Conservation (phyloP, 2,797 vertebrate species). For the Danio choprae region DNA sequence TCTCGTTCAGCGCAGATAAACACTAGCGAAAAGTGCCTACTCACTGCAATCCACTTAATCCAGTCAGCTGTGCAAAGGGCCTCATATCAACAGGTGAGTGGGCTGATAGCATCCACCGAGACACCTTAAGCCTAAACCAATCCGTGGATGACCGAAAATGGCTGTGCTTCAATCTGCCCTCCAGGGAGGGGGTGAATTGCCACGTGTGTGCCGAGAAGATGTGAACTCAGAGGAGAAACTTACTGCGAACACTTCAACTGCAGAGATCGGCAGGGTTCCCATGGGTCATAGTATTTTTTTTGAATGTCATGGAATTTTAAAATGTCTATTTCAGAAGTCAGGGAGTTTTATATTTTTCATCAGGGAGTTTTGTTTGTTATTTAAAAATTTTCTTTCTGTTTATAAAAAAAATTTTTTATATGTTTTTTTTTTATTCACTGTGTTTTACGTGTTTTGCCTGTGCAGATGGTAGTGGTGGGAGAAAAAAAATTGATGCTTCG, state of each 20-base stretch:
- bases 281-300: too few relatives aligned
- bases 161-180: slow-evolving; percentile 40
- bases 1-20: slow-evolving; percentile 60
- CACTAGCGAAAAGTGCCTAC: slow-evolving; percentile 60
- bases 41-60: slow-evolving; percentile 68
- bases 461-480: too few relatives aligned
- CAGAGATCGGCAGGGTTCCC: slow-evolving; percentile 3
- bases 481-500: too few relatives aligned
- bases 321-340: too few relatives aligned
- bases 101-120: slow-evolving; percentile 63
- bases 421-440: too few relatives aligned
- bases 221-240: slow-evolving; percentile 34
- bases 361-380: too few relatives aligned
- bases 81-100: slow-evolving; percentile 62
- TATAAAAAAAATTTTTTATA: too few relatives aligned
- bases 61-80: slow-evolving; percentile 63
- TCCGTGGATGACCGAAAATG: slow-evolving; percentile 60
- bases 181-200: slow-evolving; percentile 16
- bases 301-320: too few relatives aligned
- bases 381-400: too few relatives aligned
- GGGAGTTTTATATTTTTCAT: too few relatives aligned
- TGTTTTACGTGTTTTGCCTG: too few relatives aligned
- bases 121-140: slow-evolving; percentile 66
- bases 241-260: background rate
- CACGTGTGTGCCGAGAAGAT: background rate